Percentiles rank a stretch among this genome's conserved stretches.
These are phyloP conservation scores for Myotis planiceps DNA, from an alignment of 2,797 vertebrate species.

Conservation along the genomic window DNA sequence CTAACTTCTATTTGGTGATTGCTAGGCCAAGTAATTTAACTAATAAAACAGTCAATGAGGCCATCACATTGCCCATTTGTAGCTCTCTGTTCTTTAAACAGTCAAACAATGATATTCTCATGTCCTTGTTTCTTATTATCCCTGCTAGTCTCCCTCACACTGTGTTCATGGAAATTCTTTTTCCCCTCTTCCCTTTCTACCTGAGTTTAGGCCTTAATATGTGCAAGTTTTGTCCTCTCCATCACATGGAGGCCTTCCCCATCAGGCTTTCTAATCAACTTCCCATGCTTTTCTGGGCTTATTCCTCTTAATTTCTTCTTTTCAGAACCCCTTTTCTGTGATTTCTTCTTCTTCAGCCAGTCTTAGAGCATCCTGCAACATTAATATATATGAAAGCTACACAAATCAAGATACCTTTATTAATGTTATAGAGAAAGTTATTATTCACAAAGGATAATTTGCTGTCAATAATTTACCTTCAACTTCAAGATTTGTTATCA, in stretches of 20 bases:
- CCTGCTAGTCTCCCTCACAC: neutral
- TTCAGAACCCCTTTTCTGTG: neutral
- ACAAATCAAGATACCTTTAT: neutral
- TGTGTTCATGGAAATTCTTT: neutral
- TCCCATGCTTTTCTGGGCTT: neutral
- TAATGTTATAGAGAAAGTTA: neutral
- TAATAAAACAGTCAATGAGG: neutral
- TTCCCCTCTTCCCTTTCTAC: neutral
- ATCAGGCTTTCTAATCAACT: neutral
- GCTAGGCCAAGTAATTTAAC: neutral
- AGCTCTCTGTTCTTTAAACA: neutral
- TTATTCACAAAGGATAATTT: slow-evolving; percentile 4
- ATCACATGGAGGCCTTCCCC: neutral
- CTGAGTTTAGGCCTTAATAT: neutral
- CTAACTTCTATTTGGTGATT: neutral
- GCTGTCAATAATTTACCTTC: neutral
- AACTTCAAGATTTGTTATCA: neutral
- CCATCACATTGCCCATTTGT: neutral
- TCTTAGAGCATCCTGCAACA: neutral
- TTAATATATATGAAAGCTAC: neutral
- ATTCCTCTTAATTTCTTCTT: neutral
- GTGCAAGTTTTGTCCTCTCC: neutral
- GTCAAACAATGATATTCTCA: neutral
- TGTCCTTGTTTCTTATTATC: neutral
- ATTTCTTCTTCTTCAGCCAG: neutral